Evolutionary conservation across 2,888 invertebrate species (phyloP).

Genomic region (Diloba caeruleocephala): DNA sequence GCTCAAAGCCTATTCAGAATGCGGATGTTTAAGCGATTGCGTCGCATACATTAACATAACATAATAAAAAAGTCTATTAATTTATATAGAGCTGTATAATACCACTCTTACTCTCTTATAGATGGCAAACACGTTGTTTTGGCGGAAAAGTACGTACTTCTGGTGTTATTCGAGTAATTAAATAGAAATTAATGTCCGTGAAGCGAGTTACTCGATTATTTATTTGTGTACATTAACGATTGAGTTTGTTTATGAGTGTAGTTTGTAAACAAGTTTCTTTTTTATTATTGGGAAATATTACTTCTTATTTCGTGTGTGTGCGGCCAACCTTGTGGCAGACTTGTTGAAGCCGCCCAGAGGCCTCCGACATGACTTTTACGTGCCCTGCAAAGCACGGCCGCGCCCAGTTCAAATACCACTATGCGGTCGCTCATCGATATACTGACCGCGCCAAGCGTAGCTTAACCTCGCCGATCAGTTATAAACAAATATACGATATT

Average conservation of each 20-base stretch:
- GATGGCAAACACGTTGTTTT: neutral
- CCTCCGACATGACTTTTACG: too few relatives aligned
- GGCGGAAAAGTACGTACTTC: neutral
- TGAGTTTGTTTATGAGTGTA: conserved; percentile 13
- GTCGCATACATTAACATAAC: conserved; percentile 26
- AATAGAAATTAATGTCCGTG: conserved; percentile 23
- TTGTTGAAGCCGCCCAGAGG: too few relatives aligned
- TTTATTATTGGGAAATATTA: conserved; percentile 12
- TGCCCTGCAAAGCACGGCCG: too few relatives aligned
- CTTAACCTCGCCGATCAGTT: too few relatives aligned
- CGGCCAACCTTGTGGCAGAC: too few relatives aligned
- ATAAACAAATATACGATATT: too few relatives aligned
- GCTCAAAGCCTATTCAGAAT: conserved; percentile 11
- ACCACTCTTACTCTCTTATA: conserved; percentile 36
- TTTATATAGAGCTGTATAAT: conserved; percentile 14
- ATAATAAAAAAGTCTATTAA: conserved; percentile 23
- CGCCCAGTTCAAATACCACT: too few relatives aligned
- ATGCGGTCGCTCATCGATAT: too few relatives aligned
- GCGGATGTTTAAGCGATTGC: conserved; percentile 28
- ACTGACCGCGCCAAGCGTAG: too few relatives aligned
- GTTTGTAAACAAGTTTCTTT: conserved; percentile 19
- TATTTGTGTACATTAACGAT: conserved; percentile 12
- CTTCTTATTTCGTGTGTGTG: neutral
- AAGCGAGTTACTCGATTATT: conserved; percentile 10
- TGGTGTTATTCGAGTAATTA: conserved; percentile 20